These are phyloP conservation scores for Gymnocypris eckloni DNA, from an alignment of 2,797 vertebrate species.

Conservation along the genomic window DNA sequence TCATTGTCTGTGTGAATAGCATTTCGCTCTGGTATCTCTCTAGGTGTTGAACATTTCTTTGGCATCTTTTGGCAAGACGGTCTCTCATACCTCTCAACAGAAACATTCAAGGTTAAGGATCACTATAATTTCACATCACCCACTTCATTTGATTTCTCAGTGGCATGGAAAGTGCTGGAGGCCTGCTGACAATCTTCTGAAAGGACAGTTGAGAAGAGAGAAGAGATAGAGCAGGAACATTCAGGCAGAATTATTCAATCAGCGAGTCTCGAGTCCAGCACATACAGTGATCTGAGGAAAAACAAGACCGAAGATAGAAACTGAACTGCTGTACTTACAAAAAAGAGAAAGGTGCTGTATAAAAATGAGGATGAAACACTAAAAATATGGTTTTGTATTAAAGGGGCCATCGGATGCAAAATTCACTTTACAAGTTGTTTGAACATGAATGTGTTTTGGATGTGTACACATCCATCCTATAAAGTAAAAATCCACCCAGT, in stretches of 20 bases:
- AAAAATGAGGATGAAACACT: background rate
- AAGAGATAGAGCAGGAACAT: slow-evolving; percentile 55
- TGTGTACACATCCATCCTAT: too few relatives aligned
- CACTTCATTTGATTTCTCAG: slow-evolving; percentile 2
- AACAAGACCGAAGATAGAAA: background rate
- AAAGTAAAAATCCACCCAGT: too few relatives aligned
- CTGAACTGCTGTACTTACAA: background rate
- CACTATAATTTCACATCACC: slow-evolving; percentile 24
- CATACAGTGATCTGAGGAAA: slow-evolving; percentile 68
- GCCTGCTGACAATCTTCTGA: slow-evolving; percentile 55
- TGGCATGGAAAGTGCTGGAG: background rate
- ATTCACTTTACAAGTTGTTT: too few relatives aligned
- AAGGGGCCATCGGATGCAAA: too few relatives aligned
- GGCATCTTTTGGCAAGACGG: slow-evolving; percentile 66
- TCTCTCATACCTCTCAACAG: slow-evolving; percentile 54
- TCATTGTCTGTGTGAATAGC: slow-evolving; percentile 62
- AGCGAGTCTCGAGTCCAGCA: slow-evolving; percentile 65
- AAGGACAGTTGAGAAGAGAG: slow-evolving; percentile 40
- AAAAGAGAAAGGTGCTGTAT: background rate
- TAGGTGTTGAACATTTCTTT: slow-evolving; percentile 68
- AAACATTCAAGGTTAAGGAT: slow-evolving; percentile 23
- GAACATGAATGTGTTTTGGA: too few relatives aligned
- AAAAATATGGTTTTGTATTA: background rate
- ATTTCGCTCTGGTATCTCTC: slow-evolving; percentile 61
- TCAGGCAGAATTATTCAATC: slow-evolving; percentile 58